Evolutionary conservation across 2,888 invertebrate species (phyloP), one percentile per base, ranked within the genome.

Genomic region (Dastarcus helophoroides): DNA sequence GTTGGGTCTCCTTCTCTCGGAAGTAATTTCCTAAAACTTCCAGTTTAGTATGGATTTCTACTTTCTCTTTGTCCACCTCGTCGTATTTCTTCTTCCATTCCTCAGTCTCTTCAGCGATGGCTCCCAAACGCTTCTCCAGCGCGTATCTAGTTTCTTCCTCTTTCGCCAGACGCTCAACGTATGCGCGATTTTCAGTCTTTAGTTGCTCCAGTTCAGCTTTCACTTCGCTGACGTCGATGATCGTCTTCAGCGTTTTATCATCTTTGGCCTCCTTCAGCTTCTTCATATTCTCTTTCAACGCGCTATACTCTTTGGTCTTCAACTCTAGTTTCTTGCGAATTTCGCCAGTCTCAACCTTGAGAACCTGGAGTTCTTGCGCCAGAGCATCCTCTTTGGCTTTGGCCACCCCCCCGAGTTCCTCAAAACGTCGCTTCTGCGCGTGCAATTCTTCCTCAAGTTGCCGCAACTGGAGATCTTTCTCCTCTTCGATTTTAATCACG

Each of bases 21-120:
- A 91, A 91, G 59, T 90, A 91, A 51, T 79, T 80, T 0, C 84
- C 80, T 22, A 93, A 65, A 2, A 91, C 89, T 52, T 85, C 84
- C 2, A 91, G 68, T 46, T 84, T 75, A 1, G 86, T 89, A 45
- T 77, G 70, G 0, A 86, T 80, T 54, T 90, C 89, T 1, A 74
- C 68, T 47, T 76, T 77, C 33, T 78, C 77, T 40, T 73, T 73
- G 48, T 81, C 79, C 1, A 78, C 76, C 41, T 71, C 60, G 47
- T 71, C 69, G 44, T 69, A 73, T 42, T 72, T 71, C 36, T 67
- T 65, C 37, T 68, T 68, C 9, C 77, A 56, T 27, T 59, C 60
- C 23, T 62, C 56, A 12, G 73, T 58, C 49, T 77, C 73, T 25
- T 65, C 62, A 16, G 62, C 62, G 3, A 64, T 48, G n/a, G 53